Percentiles rank a stretch among this genome's conserved stretches.
These are phyloP conservation scores for Castor canadensis DNA, from an alignment of 2,113 vertebrate species.

Conservation along the genomic window DNA sequence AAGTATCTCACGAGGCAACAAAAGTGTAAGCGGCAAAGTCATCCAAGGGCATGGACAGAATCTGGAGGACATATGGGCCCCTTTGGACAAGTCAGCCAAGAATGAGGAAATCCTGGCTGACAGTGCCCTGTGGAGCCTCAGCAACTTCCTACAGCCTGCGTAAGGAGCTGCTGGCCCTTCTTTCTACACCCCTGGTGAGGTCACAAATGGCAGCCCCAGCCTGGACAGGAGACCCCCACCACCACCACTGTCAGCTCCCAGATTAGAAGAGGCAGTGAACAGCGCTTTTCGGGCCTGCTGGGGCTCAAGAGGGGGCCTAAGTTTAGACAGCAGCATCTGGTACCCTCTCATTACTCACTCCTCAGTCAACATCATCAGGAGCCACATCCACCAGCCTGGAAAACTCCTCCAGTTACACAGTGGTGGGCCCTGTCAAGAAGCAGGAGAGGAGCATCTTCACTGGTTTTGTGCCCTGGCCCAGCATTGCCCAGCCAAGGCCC, in stretches of 20 bases:
- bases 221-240: constrained; percentile 35
- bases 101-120: constrained; percentile 68
- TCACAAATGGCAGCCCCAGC: constrained; percentile 59
- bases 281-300: background rate
- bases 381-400: background rate
- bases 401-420: constrained; percentile 18
- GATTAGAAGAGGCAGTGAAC: background rate
- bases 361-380: background rate
- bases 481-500: background rate
- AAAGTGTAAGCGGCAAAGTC: constrained; percentile 38
- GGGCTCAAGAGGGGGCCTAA: background rate
- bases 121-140: constrained; percentile 26
- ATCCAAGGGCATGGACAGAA: constrained; percentile 13
- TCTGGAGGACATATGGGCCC: constrained; percentile 27
- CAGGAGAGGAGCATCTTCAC: constrained; percentile 23
- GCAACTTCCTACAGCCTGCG: background rate
- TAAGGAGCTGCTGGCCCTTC: constrained; percentile 61
- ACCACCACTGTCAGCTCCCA: background rate
- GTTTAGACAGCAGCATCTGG: constrained; percentile 44
- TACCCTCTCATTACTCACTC: constrained; percentile 28
- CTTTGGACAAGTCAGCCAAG: constrained; percentile 46
- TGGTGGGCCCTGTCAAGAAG: constrained; percentile 50
- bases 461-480: background rate
- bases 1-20: background rate
- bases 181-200: constrained; percentile 51